Conservation (phyloP, 2,113 vertebrate genomes). For the Crotalus horridus region DNA sequence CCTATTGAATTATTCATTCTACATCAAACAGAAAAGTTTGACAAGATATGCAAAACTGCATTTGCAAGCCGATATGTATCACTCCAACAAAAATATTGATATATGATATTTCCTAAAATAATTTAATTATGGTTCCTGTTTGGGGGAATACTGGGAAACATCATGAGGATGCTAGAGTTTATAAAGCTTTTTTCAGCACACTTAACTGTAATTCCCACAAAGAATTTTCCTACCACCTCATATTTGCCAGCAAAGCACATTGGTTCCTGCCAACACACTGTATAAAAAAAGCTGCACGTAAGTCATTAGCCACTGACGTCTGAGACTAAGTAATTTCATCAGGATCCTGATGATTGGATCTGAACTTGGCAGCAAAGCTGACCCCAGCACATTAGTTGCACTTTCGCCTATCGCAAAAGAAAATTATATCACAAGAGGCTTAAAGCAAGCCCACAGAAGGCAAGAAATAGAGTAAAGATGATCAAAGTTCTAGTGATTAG, state of each 20-base stretch:
- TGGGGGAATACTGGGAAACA: too few relatives aligned
- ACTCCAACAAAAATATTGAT: background rate
- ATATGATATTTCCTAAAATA: background rate
- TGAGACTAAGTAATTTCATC: background rate
- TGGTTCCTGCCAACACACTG: background rate
- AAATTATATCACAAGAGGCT: background rate
- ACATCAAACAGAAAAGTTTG: background rate
- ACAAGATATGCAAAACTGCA: background rate
- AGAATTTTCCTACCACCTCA: background rate
- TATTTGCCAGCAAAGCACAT: background rate
- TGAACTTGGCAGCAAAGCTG: background rate
- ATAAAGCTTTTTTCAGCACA: background rate
- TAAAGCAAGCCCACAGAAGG: background rate
- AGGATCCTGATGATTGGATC: background rate
- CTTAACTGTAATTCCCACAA: background rate
- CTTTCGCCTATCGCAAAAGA: background rate
- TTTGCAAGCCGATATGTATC: background rate
- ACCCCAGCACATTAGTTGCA: background rate
- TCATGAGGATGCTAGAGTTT: background rate
- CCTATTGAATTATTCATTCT: background rate
- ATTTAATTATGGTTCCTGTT: background rate
- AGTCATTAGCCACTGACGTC: background rate
- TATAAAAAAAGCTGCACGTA: background rate
- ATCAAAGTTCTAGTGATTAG: constrained; percentile 21
- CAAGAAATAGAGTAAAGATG: background rate